Evolutionary conservation across 2,888 invertebrate genomes (phyloP), one percentile per base, ranked within the genome.

Genomic region (Cosmorhoe ocellata): DNA sequence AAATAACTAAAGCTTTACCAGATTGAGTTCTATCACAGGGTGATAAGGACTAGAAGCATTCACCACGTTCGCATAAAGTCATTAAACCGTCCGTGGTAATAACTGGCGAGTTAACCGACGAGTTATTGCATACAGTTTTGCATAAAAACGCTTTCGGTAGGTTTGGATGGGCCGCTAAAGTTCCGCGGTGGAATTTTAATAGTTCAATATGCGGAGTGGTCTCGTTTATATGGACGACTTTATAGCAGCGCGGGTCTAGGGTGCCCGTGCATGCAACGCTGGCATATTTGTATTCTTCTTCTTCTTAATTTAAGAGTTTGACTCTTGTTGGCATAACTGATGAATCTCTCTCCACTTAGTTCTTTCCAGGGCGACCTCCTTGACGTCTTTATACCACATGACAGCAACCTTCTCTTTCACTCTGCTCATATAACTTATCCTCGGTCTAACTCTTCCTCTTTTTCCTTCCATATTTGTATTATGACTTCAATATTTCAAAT

Each of bases 111-210:
- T 80, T 68, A 66, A 71, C 69, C 51, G 53, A 54, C 58, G 67
- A 70, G 76, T 80, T 84, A 84, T 79, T 75, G 79, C 78, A 69
- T 66, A 62, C 62, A 69, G 72, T 82, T 85, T 85, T 83, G 84
- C 85, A 85, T 85, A 84, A 84, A 83, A 79, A 77, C 68, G 64
- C 32, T 56, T 28, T 24, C 5, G 34, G 32, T 40, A 14, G 49
- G 37, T 44, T 50, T 39, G 51, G 56, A 59, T 50, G 58, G 57
- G 48, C 45, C 58, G 47, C 50, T 59, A 34, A 40, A 53, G 58
- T 52, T 62, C 55, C 44, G 28, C 26, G 43, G 38, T 44, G 73
- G 82, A 81, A 84, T 84, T 79, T 84, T 81, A 82, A 83, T 82
- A 74, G 79, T 76, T 64, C 71, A 71, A 77, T 75, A 74, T 72